Evolutionary conservation across 2,113 vertebrate species (phyloP).

Genomic region (Furnarius figulus): DNA sequence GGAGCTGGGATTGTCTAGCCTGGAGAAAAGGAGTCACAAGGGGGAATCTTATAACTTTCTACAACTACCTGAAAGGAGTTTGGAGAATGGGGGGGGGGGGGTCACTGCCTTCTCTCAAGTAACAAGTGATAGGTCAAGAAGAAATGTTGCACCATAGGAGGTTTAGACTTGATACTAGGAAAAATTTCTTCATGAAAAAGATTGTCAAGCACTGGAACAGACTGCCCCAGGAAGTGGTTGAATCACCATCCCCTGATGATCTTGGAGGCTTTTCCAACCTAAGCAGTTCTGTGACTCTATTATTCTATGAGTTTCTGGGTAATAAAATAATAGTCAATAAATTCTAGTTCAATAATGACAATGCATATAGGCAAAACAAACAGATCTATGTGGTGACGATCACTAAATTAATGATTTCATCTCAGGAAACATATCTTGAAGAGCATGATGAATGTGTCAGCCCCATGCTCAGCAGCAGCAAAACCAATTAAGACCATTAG

Average conservation of each 20-base stretch:
- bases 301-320: neutral
- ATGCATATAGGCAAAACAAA: neutral
- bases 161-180: neutral
- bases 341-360: neutral
- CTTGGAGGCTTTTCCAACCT: neutral
- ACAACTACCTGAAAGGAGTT: neutral
- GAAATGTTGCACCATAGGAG: neutral
- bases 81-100: neutral
- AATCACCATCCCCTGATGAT: neutral
- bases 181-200: neutral
- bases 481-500: neutral
- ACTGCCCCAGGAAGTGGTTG: neutral
- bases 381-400: neutral
- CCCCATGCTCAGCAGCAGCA: neutral
- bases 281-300: neutral
- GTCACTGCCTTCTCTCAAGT: neutral
- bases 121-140: neutral
- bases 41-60: neutral
- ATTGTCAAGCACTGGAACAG: neutral
- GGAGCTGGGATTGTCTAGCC: neutral
- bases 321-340: neutral
- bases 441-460: neutral
- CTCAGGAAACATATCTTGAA: neutral
- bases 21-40: neutral
- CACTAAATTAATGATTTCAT: neutral